Conservation (phyloP, 2,888 invertebrate genomes). For the Leptopilina drosophilae region DNA sequence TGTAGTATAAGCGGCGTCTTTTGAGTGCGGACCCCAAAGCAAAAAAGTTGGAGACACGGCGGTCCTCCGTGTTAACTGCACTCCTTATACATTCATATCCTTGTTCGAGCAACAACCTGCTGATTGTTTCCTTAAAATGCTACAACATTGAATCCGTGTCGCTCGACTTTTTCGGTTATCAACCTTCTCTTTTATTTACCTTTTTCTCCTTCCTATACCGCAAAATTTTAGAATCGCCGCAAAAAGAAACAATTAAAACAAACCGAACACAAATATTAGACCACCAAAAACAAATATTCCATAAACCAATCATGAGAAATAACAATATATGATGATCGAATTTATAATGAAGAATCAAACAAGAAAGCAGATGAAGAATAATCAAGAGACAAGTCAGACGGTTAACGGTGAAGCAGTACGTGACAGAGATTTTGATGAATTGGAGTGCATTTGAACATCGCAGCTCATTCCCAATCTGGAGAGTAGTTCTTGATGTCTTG, state of each 20-base stretch:
- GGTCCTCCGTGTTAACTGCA: slow-evolving; percentile 71
- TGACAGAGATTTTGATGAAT: slow-evolving; percentile 63
- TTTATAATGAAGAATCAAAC: slow-evolving; percentile 41
- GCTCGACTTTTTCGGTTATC: no score
- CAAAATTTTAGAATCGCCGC: no score
- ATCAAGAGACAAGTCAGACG: slow-evolving; percentile 43
- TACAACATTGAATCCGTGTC: slow-evolving; percentile 62
- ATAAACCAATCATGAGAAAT: no score
- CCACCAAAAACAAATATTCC: no score
- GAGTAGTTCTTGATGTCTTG: no score
- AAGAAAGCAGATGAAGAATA: slow-evolving; percentile 54
- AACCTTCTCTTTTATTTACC: no score
- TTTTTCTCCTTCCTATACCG: no score
- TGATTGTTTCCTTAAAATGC: slow-evolving; percentile 75
- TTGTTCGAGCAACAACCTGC: slow-evolving; percentile 69
- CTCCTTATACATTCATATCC: slow-evolving; percentile 75
- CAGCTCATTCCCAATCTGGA: neutral
- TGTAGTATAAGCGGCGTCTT: slow-evolving; percentile 68
- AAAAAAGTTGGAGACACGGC: slow-evolving; percentile 69
- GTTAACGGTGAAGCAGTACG: slow-evolving; percentile 66
- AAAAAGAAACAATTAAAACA: no score
- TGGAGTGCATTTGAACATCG: slow-evolving; percentile 32
- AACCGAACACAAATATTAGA: no score
- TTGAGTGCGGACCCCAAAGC: slow-evolving; percentile 65
- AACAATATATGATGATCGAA: no score